Percentiles rank a stretch among this genome's conserved stretches.
Conservation (phyloP, 2,797 vertebrate species). For the Scyliorhinus canicula region DNA sequence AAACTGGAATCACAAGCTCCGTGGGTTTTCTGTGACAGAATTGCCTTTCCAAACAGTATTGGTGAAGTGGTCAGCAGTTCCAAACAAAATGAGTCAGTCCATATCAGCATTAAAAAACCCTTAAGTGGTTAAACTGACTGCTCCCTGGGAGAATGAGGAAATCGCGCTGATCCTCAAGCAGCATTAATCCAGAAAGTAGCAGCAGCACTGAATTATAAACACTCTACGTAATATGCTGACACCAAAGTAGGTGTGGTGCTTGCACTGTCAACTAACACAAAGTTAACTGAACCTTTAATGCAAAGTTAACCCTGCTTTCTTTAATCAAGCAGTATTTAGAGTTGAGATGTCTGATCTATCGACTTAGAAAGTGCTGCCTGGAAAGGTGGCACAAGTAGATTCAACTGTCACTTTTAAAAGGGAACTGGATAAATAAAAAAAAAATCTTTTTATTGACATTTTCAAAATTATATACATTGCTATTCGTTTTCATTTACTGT, state of each 20-base stretch:
- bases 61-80: not conserved
- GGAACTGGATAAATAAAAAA: not conserved
- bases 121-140: not conserved
- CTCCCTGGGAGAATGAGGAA: not conserved
- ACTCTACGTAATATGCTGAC: too few relatives aligned
- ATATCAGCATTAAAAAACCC: not conserved
- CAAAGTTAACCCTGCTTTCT: not conserved
- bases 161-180: not conserved
- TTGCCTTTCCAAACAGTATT: not conserved
- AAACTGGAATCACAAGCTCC: not conserved
- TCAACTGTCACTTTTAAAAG: not conserved
- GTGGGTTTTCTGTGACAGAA: not conserved
- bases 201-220: not conserved
- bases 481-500: too few relatives aligned
- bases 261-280: not conserved
- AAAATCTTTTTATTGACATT: too few relatives aligned
- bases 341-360: too few relatives aligned
- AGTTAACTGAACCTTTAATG: not conserved
- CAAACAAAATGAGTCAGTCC: not conserved
- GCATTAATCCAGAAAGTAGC: not conserved
- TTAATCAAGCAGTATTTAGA: not conserved
- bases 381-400: not conserved
- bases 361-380: not conserved
- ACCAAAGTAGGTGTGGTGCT: not conserved
- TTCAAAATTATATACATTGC: too few relatives aligned